phyloP scores from a whole-genome alignment of 2,797 vertebrate species.

The Paramormyrops hopkinsi region DNA sequence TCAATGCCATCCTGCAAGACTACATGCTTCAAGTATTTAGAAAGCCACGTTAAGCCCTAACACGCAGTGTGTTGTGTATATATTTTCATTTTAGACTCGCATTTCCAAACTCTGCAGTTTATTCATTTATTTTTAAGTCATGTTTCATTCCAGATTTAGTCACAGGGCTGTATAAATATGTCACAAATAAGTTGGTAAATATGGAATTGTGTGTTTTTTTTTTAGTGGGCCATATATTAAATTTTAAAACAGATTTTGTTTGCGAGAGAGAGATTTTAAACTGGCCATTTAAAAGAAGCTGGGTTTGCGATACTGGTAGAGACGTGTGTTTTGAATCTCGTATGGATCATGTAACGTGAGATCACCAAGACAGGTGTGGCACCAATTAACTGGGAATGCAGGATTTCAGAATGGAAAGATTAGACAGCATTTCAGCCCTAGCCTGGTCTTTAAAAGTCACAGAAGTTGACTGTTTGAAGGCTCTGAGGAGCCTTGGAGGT shows the following conservation, averaged over 20 bases:
- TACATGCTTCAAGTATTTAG: neutral
- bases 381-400: neutral
- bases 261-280: neutral
- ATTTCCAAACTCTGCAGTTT: neutral
- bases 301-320: neutral
- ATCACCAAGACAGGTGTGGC: neutral
- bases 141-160: neutral
- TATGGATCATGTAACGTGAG: neutral
- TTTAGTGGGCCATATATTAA: neutral
- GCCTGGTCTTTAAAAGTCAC: neutral
- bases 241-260: neutral
- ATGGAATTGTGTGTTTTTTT: neutral
- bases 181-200: neutral
- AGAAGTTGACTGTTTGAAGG: neutral
- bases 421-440: neutral
- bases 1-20: neutral
- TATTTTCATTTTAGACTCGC: neutral
- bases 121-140: neutral
- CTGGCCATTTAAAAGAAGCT: neutral
- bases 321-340: neutral
- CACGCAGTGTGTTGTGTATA: neutral
- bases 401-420: neutral
- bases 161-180: conserved; percentile 6
- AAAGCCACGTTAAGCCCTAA: neutral
- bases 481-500: neutral